Base-by-base conservation (phyloP, 2,797 vertebrate species). In the Hydrophis major region DNA sequence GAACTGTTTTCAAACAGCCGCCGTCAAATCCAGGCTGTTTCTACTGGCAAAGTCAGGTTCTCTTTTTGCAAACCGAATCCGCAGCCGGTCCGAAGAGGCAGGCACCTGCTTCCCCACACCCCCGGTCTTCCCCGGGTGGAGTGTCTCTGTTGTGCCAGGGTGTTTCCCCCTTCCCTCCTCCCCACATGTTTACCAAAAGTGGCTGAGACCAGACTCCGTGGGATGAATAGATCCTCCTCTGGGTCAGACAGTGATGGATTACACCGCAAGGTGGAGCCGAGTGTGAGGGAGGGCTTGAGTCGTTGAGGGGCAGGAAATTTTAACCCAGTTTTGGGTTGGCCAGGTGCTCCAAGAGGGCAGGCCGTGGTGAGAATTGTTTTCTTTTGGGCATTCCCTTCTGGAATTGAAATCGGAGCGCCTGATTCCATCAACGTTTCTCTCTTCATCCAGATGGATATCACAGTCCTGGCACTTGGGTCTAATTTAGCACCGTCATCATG, bases 201-300 rank as follows among this genome's bases (percentile, higher is more conserved):
- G 47, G 86, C 90, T 14, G 13, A 93, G 93, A 47, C 90, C 87
- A 91, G 93, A 93, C 50, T 1, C 63, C 50, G 42, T 28, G 57
- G 57, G 16, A 91, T 89, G 93, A 91, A 93, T 91, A 87, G 57
- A 2, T 60, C 50, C 61, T 37, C 37, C 74, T 92, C 78, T 90
- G 91, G 91, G 53, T 69, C 88, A 93, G 90, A 93, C 90, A 91
- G 66, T 47, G 37, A 88, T 78, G 92, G 89, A 88, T 93, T 91
- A 37, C 61, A 27, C 60, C 10, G 14, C 89, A 91, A 87, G 93
- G 90, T 86, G 59, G 93, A 37, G 69, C 47, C 18, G 56, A 59
- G 13, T 22, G 78, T 3, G 20, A 50, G 53, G 50, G 88, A 32
- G 11, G 25, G 27, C 14, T 87, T 6, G 20, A 20, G 32, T 3